Base-by-base conservation (phyloP, 1,140 invertebrate species). In the Latrodectus geometricus region DNA sequence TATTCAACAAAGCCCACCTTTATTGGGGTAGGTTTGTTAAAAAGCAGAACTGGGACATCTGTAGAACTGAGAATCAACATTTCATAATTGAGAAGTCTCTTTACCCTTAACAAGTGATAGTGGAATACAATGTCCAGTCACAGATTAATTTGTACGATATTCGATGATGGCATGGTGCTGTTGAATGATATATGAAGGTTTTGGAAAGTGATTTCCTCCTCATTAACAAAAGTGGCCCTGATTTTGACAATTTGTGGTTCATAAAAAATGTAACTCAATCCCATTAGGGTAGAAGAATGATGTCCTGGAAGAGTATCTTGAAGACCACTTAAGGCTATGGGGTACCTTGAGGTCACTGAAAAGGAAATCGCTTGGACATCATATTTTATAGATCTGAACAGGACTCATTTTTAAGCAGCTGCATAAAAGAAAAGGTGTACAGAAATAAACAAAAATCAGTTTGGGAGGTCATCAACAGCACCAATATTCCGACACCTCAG, bases 321-420 rank as follows among this genome's bases (percentile, higher is more conserved):
- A 69, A 8, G 68, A 61, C 20, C 11, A 11, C 68, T 69, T 69
- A 4, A 3, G 21, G 68, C 68, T 69, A 4, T 69, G 68, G 8
- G 20, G 68, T 69, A 21, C 68, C 21, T 7, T 7, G 68, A 69
- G 68, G 4, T 11, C 1, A 23, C 4, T 69, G 20, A 4, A n/a
- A 69, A 15, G 68, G 8, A n/a, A n/a, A 4, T 69, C 11, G 21
- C 17, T 69, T 4, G 8, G n/a, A 2, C 68, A 21, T 11, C 4
- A 69, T 69, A 69, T 69, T 69, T n/a, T 69, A 2, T n/a, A 8
- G 68, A 69, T 69, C 68, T 23, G 68, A 69, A 69, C 68, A 23
- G 1, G 20, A n/a, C 2, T 69, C 68, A n/a, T 69, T n/a, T 69
- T 23, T n/a, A 11, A 7, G 68, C 2, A 8, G 68, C 68, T 69